A percentile compares a stretch with the other conserved stretches of the same genome.
These are phyloP conservation scores for Hylaea fasciaria DNA, from an alignment of 2,888 invertebrate genomes.

Conservation along the genomic window DNA sequence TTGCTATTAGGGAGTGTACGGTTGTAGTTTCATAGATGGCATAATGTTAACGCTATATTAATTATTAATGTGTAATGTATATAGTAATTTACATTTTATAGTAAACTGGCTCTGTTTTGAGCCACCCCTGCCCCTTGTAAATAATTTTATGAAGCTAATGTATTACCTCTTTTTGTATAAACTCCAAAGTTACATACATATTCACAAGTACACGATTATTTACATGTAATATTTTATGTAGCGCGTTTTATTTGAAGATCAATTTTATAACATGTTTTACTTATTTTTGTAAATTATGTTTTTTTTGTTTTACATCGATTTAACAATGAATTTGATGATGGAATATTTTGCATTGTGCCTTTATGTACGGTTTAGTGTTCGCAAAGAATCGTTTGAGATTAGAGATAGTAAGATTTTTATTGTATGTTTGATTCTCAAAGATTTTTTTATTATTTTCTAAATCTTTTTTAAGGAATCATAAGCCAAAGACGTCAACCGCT, in stretches of 20 bases:
- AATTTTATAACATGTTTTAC: conserved; percentile 33
- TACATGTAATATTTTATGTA: conserved; percentile 23
- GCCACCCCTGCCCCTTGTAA: conserved; percentile 27
- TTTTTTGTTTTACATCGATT: conserved; percentile 9
- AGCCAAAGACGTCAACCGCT: conserved; percentile 78
- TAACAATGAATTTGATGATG: conserved; percentile 1
- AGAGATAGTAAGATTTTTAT: conserved; percentile 3
- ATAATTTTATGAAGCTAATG: conserved; percentile 21
- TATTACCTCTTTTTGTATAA: conserved; percentile 7
- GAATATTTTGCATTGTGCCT: conserved; percentile 14
- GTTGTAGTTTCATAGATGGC: conserved; percentile 45
- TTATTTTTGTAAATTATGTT: conserved; percentile 14
- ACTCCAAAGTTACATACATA: conserved; percentile 16
- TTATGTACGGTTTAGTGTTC: conserved; percentile 31
- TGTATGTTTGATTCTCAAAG: background rate
- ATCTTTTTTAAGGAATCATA: conserved; percentile 57
- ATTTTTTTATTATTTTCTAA: conserved; percentile 35
- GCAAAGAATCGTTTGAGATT: conserved; percentile 10
- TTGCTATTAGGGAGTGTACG: conserved; percentile 55
- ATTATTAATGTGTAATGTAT: conserved; percentile 36
- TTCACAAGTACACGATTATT: conserved; percentile 22
- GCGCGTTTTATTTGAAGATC: conserved; percentile 26
- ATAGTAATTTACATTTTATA: conserved; percentile 15
- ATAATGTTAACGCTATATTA: conserved; percentile 38
- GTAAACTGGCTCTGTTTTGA: conserved; percentile 24